phyloP scores from a whole-genome alignment of 1,140 invertebrate species.

The Aradophagus sp. region DNA sequence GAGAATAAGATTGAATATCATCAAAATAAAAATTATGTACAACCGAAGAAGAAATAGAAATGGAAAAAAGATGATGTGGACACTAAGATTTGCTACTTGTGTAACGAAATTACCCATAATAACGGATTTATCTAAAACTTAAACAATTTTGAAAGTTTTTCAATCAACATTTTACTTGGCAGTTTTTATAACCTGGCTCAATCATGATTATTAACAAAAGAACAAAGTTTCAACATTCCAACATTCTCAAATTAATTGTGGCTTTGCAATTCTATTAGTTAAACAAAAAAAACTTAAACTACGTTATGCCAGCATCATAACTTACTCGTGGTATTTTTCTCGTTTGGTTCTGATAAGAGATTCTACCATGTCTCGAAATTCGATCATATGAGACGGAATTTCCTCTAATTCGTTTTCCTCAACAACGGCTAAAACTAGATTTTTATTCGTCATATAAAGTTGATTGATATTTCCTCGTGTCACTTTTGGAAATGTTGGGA shows the following conservation, averaged over 20 bases:
- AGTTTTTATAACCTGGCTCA: too few species aligned
- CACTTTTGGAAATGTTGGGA: slow-evolving; percentile 91
- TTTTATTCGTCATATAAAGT: slow-evolving; percentile 88
- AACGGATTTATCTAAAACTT: too few species aligned
- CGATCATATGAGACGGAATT: slow-evolving; percentile 85
- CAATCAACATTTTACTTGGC: too few species aligned
- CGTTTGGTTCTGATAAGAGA: slow-evolving; percentile 85
- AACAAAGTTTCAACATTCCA: too few species aligned
- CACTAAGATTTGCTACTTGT: slow-evolving; percentile 9
- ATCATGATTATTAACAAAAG: too few species aligned
- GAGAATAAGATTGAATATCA: slow-evolving; percentile 25
- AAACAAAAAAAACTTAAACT: too few species aligned
- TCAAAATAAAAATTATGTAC: slow-evolving; percentile 26
- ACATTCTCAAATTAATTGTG: too few species aligned
- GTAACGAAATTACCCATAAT: slow-evolving; percentile 34
- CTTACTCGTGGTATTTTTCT: slow-evolving; percentile 84
- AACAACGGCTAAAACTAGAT: slow-evolving; percentile 88
- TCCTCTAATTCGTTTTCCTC: slow-evolving; percentile 91
- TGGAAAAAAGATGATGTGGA: slow-evolving; percentile 35
- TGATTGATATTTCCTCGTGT: slow-evolving; percentile 89
- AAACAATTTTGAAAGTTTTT: too few species aligned
- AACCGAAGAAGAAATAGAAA: slow-evolving; percentile 32
- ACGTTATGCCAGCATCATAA: too few species aligned
- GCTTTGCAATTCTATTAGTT: too few species aligned
- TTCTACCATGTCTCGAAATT: slow-evolving; percentile 90